Evolutionary conservation across 2,888 invertebrate species (phyloP), one percentile per base, ranked within the genome.

Genomic region (Drosophila affinis): DNA sequence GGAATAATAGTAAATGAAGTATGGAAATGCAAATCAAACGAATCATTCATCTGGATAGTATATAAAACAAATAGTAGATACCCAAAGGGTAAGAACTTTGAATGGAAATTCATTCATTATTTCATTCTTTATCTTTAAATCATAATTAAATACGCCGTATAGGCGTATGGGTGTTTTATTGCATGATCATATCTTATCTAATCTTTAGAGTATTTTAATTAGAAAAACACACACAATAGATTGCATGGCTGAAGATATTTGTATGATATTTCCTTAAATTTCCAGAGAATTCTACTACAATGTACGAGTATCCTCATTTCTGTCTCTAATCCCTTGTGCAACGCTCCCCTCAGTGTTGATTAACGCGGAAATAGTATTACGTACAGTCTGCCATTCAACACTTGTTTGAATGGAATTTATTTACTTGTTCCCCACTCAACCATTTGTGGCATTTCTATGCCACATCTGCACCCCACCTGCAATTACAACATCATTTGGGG

Each of bases 381-480:
- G 32, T 17, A 21, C n/a, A 34, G 21, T 32, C 32, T 3, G 27
- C 1, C 9, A 3, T 62, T 61, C 44, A 62, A 51, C 32, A 27
- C 32, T 48, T 39, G 6, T 39, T 39, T 46, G 49, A 27, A 46
- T 45, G 21, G n/a, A 62, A 62, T 51, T 32, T 14, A 49, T 49
- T 27, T 62, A 49, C 49, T 62, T n/a, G 7, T 17, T 32, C 48
- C 18, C 2, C n/a, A 29, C 17, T 3, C 62, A 32, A 39, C 24
- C 12, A 44, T 24, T 49, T 44, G 10, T 48, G 21, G 21, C 62
- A 62, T 7, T 44, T 39, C 24, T 24, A 21, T 21, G 34, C 49
- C 49, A 56, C 32, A 68, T 51, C 39, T 39, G 68, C 14, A 39
- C 39, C 39, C 67, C 67, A 58, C 58, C 58, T 68, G 67, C 39